These are phyloP conservation scores for Cosmia trapezina DNA, from an alignment of 2,888 invertebrate species.

Conservation along the genomic window DNA sequence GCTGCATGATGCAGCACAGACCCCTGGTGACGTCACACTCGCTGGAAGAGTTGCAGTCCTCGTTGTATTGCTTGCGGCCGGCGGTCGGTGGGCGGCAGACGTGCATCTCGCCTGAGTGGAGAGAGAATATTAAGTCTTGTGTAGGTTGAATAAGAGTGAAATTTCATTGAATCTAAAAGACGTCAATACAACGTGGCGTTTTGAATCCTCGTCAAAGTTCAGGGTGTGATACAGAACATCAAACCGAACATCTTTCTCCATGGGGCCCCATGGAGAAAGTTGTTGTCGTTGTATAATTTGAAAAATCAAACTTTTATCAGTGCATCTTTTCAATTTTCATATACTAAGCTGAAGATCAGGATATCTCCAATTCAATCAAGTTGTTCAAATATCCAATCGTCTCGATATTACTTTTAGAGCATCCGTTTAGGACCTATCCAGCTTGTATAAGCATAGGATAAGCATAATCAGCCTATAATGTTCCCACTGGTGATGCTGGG, in stretches of 20 bases:
- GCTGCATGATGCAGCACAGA: slow-evolving; percentile 96
- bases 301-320: background rate
- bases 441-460: too few species aligned
- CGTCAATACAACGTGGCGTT: too few species aligned
- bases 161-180: too few species aligned
- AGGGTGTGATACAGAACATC: too few species aligned
- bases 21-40: slow-evolving; percentile 96
- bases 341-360: background rate
- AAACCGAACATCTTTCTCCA: too few species aligned
- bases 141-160: too few species aligned
- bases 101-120: slow-evolving; percentile 88
- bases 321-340: background rate
- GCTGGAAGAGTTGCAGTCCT: slow-evolving; percentile 94
- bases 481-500: too few species aligned
- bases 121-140: background rate
- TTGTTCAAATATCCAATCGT: background rate
- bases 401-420: background rate
- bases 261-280: too few species aligned
- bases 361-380: background rate
- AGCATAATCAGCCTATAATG: too few species aligned
- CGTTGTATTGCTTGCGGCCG: slow-evolving; percentile 95
- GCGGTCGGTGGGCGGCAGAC: slow-evolving; percentile 95
- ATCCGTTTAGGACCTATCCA: background rate
- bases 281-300: too few species aligned
- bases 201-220: too few species aligned